These are phyloP conservation scores for Notiomystis cincta DNA, from an alignment of 2,113 vertebrate genomes.

Conservation along the genomic window DNA sequence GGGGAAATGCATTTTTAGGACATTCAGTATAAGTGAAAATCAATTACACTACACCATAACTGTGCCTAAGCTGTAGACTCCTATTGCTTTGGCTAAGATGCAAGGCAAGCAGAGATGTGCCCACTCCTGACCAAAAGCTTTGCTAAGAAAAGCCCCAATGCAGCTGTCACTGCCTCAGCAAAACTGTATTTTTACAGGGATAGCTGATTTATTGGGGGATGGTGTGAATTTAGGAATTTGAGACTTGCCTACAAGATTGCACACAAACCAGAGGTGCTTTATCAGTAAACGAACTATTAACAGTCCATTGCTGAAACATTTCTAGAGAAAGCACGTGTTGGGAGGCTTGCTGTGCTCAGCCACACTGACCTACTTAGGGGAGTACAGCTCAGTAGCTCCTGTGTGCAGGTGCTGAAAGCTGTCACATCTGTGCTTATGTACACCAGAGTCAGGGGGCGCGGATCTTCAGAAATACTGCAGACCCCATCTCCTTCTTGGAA, in stretches of 20 bases:
- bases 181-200: background rate
- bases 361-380: background rate
- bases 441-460: fast-evolving
- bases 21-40: background rate
- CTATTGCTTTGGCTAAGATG: background rate
- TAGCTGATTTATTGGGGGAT: background rate
- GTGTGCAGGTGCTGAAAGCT: background rate
- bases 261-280: background rate
- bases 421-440: background rate
- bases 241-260: background rate
- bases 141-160: background rate
- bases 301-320: background rate
- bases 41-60: background rate
- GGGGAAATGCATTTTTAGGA: background rate
- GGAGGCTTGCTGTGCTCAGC: background rate
- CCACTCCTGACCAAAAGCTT: background rate
- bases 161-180: background rate
- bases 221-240: background rate
- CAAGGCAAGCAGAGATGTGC: background rate
- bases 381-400: background rate
- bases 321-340: background rate
- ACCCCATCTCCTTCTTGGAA: background rate
- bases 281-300: background rate
- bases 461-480: background rate
- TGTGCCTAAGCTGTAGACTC: background rate